Percentiles rank a stretch among this genome's conserved stretches.
Evolutionary conservation across 2,113 vertebrate genomes (phyloP).

Genomic region (Baryphthengus martii): DNA sequence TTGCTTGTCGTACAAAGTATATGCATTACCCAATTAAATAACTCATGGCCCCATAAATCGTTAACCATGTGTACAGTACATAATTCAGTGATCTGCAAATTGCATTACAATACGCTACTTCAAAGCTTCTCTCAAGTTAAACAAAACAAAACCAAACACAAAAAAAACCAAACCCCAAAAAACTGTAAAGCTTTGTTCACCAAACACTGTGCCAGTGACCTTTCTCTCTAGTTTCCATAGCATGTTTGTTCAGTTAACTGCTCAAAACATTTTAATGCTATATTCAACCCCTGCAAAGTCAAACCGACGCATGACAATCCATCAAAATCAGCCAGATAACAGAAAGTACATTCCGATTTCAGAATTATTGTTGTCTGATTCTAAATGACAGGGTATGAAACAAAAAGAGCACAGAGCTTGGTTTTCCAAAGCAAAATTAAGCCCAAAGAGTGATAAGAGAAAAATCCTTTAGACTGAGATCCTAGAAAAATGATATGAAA

Average conservation of each 20-base stretch:
- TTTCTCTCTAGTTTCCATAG: slow-evolving; percentile 46
- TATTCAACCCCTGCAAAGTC: slow-evolving; percentile 68
- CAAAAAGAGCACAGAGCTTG: slow-evolving; percentile 51
- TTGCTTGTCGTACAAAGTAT: slow-evolving; percentile 18
- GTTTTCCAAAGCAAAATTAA: slow-evolving; percentile 59
- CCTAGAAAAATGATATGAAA: slow-evolving; percentile 3
- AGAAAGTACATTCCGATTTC: slow-evolving; percentile 44
- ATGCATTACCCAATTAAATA: slow-evolving; percentile 52
- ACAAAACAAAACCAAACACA: neutral
- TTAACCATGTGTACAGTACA: slow-evolving; percentile 56
- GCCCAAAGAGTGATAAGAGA: neutral
- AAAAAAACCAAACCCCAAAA: neutral
- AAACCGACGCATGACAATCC: slow-evolving; percentile 64
- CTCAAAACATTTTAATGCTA: slow-evolving; percentile 59
- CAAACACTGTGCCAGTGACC: slow-evolving; percentile 48
- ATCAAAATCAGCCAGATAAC: slow-evolving; percentile 71
- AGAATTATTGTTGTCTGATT: slow-evolving; percentile 65
- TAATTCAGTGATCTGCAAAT: slow-evolving; percentile 43
- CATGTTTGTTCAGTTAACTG: slow-evolving; percentile 62
- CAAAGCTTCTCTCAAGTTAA: slow-evolving; percentile 3
- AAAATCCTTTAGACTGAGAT: slow-evolving; percentile 12
- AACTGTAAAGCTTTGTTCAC: neutral
- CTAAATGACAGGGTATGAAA: slow-evolving; percentile 57
- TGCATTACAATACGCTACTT: slow-evolving; percentile 1
- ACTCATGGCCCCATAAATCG: slow-evolving; percentile 57